A percentile compares a stretch with the other conserved stretches of the same genome.
Evolutionary conservation across 2,113 vertebrate species (phyloP).

Genomic region (Macquaria ambigua): DNA sequence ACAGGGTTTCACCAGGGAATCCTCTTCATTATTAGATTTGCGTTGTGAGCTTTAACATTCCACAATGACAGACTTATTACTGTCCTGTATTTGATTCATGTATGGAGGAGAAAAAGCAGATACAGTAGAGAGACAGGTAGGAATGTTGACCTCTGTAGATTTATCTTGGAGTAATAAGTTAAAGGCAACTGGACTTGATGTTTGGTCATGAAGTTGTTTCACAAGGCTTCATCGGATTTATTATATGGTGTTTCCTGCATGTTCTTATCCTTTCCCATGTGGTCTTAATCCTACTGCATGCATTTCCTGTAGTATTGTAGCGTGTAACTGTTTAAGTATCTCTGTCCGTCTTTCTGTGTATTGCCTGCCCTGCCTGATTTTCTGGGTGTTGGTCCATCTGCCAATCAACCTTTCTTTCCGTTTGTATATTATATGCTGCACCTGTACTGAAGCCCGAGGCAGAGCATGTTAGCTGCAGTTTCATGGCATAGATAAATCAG

Average conservation of each 20-base stretch:
- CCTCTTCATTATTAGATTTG: conserved; percentile 31
- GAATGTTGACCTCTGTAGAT: conserved; percentile 39
- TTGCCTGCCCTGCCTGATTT: not conserved
- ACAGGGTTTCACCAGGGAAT: conserved; percentile 13
- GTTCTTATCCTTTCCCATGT: conserved; percentile 14
- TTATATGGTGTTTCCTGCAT: conserved; percentile 2
- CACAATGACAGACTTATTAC: conserved; percentile 56
- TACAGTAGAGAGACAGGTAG: conserved; percentile 26
- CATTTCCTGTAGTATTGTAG: not conserved
- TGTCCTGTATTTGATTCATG: conserved; percentile 11
- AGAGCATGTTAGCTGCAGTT: not conserved
- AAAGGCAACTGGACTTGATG: conserved; percentile 17
- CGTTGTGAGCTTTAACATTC: conserved; percentile 50
- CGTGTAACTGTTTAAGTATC: not conserved
- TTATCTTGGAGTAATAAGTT: conserved; percentile 26
- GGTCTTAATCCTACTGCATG: conserved; percentile 15
- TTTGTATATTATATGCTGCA: not conserved
- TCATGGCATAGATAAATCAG: not conserved
- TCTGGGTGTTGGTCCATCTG: not conserved
- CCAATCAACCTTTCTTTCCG: not conserved
- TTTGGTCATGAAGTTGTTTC: conserved; percentile 43
- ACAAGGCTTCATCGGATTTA: conserved; percentile 36
- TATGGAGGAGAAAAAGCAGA: conserved; percentile 36
- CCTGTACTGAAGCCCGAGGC: not conserved
- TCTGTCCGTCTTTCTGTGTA: not conserved